Conservation (phyloP, 2,113 vertebrate genomes). For the Mohoua ochrocephala region DNA sequence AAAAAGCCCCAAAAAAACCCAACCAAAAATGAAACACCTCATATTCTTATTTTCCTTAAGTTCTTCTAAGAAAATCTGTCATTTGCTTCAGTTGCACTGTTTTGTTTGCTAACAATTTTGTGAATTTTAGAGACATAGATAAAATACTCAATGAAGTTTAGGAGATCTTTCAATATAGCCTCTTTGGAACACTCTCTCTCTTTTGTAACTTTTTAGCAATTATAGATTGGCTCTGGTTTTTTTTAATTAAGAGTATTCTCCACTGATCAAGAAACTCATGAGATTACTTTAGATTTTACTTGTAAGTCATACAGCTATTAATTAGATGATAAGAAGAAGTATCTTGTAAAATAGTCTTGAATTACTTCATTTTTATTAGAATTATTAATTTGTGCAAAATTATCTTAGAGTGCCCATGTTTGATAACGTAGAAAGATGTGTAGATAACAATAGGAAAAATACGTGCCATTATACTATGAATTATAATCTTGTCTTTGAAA, state of each 20-base stretch:
- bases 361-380: constrained; percentile 42
- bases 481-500: background rate
- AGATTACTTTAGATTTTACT: constrained; percentile 38
- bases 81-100: background rate
- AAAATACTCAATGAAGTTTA: background rate
- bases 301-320: background rate
- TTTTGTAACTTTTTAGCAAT: background rate
- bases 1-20: background rate
- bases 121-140: background rate
- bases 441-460: background rate
- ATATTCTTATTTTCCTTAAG: background rate
- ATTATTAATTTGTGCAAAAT: constrained; percentile 21
- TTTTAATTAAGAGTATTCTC: background rate
- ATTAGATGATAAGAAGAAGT: background rate
- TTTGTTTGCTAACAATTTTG: background rate
- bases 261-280: background rate
- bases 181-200: background rate
- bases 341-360: background rate
- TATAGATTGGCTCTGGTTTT: background rate
- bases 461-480: background rate
- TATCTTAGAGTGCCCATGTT: background rate
- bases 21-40: background rate
- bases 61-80: background rate
- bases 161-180: background rate
- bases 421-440: background rate